These are phyloP conservation scores for Prunella fulvescens DNA, from an alignment of 2,113 vertebrate species.

Conservation along the genomic window DNA sequence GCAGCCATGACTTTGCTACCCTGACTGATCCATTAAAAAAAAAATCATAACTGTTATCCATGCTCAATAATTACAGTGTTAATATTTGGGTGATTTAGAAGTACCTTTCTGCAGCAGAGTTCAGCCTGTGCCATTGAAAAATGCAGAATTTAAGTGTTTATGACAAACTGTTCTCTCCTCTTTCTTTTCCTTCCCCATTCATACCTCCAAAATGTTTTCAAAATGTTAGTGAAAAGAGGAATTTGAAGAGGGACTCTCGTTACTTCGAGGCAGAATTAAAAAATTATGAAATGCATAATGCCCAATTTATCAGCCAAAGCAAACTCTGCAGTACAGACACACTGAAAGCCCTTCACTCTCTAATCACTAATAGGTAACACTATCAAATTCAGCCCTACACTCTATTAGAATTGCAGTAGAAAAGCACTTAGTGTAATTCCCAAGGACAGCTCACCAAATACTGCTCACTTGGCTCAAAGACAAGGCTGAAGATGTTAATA, in stretches of 20 bases:
- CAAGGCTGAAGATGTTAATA: background rate
- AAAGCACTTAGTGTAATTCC: slow-evolving; percentile 28
- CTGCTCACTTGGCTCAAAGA: background rate
- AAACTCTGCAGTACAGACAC: background rate
- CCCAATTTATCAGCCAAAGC: background rate
- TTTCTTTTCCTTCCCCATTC: background rate
- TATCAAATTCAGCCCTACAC: slow-evolving; percentile 25
- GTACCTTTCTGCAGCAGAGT: background rate
- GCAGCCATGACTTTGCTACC: background rate
- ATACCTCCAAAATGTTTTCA: background rate
- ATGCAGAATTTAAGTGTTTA: background rate
- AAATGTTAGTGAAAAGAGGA: background rate
- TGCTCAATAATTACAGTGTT: slow-evolving; percentile 23
- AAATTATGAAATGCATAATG: background rate
- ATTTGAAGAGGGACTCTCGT: background rate
- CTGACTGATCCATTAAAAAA: slow-evolving; percentile 3
- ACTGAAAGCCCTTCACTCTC: background rate
- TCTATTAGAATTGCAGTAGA: background rate
- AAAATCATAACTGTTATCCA: slow-evolving; percentile 26
- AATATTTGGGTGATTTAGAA: slow-evolving; percentile 42
- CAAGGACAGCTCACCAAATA: background rate
- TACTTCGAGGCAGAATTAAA: background rate
- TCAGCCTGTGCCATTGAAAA: background rate
- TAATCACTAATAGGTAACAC: slow-evolving; percentile 5
- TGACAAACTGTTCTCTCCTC: background rate